Evolutionary conservation across 2,888 invertebrate genomes (phyloP), one percentile per base, ranked within the genome.

Genomic region (Parnassius glacialis): DNA sequence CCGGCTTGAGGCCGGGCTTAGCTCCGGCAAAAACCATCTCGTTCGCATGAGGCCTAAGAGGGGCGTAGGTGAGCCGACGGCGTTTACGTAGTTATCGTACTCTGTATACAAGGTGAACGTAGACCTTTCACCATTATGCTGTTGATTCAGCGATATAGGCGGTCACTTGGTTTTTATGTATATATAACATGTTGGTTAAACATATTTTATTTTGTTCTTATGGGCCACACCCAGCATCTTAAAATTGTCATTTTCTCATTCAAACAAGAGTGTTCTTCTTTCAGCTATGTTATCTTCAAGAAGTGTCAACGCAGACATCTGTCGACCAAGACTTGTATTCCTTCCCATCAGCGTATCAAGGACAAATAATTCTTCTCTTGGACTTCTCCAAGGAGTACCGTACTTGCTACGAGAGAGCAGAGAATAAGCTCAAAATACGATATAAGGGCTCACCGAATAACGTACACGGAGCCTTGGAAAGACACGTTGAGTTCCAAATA

Each of bases 231-330:
- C 34, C 34, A 34, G 34, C 34, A 34, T 34, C n/a, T 45, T 9
- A 3, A 10, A 11, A 43, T 43, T 43, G 20, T 5, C 43, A 43
- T 11, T 2, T 43, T 1, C 9, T 3, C 43, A 9, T 11, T 43
- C 2, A 10, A 10, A 10, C 10, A 10, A 43, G 11, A 34, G 10
- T 57, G 16, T 12, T n/a, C 10, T 52, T 51, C 9, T 57, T 56
- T 0, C 69, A 87, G 87, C 67, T 87, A 0, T 86, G 86, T 52
- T 73, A 85, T 3, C 77, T 75, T 20, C 78, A 80, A 65, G 78
- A 76, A 61, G 84, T 80, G 44, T 74, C 78, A 1, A 81, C 78
- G 56, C 81, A 72, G 55, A 78, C 72, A 12, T 67, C 79, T 1
- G 75, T 77, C 10, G 79, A 85, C 44, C 80, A 83, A 52, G 87